Base-by-base conservation (phyloP, 2,797 vertebrate species). In the Cyprinodon diabolis region DNA sequence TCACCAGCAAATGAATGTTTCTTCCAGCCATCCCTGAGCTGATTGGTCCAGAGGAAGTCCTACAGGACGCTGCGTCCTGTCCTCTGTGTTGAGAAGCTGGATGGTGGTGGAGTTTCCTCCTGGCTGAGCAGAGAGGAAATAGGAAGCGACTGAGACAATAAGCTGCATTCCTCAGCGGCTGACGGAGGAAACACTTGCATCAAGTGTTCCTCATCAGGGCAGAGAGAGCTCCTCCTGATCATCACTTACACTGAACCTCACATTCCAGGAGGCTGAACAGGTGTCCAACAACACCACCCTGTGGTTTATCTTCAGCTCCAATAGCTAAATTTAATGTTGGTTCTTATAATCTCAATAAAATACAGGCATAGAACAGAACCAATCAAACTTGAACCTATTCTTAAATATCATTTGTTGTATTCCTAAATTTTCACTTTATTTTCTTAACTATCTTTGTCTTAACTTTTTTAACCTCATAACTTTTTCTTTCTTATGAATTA, bases 141-240 rank as follows among this genome's bases (percentile, higher is more conserved):
- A 93, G 94, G 94, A 95, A 93, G 87, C 23, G 88, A 73, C 88
- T 90, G 92, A 91, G 91, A 95, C 94, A 95, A 95, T 93, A 90
- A 87, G 87, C 82, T 85, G 90, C 87, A 87, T 77, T 76, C 52
- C 74, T 90, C 74, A 85, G 82, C 81, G 69, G 75, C 73, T 72
- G 78, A 83, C 84, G 57, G 84, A 90, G 89, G 86, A 88, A 80
- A 78, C 71, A 69, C 76, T 73, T 60, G 30, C 77, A 84, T 71
- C 56, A 74, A 84, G 81, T 69, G 80, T 78, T 80, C 78, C 85
- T 90, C 76, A 68, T 73, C 85, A 81, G 57, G 25, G 68, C 52
- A 76, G 75, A 71, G 77, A 68, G 58, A 68, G 58, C 12, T 30
- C 55, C 30, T 25, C 10, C 51, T 6, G 13, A 15, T 6, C 43